phyloP scores from a whole-genome alignment of 1,140 invertebrate genomes.

The Aphis craccivora region DNA sequence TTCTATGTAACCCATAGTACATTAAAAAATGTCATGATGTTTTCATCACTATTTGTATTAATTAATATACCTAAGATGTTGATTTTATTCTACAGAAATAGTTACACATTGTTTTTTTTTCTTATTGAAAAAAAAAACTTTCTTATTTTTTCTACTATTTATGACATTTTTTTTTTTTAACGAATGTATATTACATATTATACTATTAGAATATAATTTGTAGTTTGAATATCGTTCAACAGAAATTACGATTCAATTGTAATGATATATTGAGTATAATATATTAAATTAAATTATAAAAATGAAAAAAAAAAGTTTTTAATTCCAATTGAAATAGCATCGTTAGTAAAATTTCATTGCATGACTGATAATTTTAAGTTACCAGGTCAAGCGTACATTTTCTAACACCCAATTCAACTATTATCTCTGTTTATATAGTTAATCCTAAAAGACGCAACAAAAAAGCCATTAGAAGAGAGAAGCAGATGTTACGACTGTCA shows the following conservation, averaged over 20 bases:
- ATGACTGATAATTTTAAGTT: conserved; percentile 27
- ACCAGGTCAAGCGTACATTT: conserved; percentile 43
- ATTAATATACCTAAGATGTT: too few species aligned
- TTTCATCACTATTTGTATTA: not conserved
- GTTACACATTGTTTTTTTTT: too few species aligned
- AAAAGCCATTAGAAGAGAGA: conserved; percentile 30
- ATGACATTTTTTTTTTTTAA: not conserved
- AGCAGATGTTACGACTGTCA: conserved; percentile 45
- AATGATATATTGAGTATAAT: not conserved
- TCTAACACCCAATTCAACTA: conserved; percentile 26
- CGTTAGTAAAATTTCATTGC: not conserved
- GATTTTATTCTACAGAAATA: not conserved
- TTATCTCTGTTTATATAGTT: not conserved
- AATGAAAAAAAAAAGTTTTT: not conserved
- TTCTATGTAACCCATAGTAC: not conserved
- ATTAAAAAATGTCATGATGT: not conserved
- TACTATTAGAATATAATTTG: not conserved
- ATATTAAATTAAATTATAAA: not conserved
- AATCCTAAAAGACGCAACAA: conserved; percentile 11
- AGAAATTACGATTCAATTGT: not conserved
- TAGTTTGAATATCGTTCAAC: too few species aligned
- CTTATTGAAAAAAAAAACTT: not conserved
- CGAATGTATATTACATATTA: not conserved
- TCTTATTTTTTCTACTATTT: not conserved
- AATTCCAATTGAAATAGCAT: not conserved